phyloP scores from a whole-genome alignment of 1,140 invertebrate genomes.

The Parasteatoda tepidariorum region DNA sequence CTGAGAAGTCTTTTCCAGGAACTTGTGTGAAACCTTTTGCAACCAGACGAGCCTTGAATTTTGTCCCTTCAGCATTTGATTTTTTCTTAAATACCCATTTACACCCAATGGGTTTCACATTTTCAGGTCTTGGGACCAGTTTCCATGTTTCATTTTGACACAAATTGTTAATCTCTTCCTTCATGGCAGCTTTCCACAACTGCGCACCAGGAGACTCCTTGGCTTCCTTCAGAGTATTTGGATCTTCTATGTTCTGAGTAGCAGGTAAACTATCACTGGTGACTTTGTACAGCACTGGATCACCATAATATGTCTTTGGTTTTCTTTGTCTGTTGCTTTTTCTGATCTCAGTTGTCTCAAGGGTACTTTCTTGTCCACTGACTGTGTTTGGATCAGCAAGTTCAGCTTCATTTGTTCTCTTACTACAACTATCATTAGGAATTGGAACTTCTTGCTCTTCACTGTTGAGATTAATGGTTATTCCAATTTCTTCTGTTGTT shows the following conservation, averaged over 20 bases:
- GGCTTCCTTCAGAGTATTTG: slow-evolving; percentile 63
- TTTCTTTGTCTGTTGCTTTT: too few species aligned
- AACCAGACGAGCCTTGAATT: slow-evolving; percentile 54
- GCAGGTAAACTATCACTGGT: too few species aligned
- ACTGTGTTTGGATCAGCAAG: neutral
- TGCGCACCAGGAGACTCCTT: slow-evolving; percentile 62
- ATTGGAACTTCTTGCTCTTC: neutral
- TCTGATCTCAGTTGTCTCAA: too few species aligned
- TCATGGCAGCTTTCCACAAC: slow-evolving; percentile 67
- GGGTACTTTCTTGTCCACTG: too few species aligned
- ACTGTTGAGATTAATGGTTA: neutral
- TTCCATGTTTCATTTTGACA: slow-evolving; percentile 67
- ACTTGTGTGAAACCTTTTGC: slow-evolving; percentile 58
- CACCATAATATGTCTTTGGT: too few species aligned
- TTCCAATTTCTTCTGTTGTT: neutral
- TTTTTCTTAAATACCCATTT: slow-evolving; percentile 65
- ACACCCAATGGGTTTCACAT: slow-evolving; percentile 63
- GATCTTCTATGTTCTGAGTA: neutral
- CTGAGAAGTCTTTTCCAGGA: slow-evolving; percentile 53
- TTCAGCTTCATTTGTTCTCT: neutral
- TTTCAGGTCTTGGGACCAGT: slow-evolving; percentile 63
- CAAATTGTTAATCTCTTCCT: slow-evolving; percentile 66
- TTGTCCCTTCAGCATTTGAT: neutral
- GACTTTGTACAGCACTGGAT: too few species aligned
- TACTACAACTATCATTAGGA: neutral